These are phyloP conservation scores for Herpailurus yagouaroundi DNA, from an alignment of 2,113 vertebrate genomes.

Conservation along the genomic window DNA sequence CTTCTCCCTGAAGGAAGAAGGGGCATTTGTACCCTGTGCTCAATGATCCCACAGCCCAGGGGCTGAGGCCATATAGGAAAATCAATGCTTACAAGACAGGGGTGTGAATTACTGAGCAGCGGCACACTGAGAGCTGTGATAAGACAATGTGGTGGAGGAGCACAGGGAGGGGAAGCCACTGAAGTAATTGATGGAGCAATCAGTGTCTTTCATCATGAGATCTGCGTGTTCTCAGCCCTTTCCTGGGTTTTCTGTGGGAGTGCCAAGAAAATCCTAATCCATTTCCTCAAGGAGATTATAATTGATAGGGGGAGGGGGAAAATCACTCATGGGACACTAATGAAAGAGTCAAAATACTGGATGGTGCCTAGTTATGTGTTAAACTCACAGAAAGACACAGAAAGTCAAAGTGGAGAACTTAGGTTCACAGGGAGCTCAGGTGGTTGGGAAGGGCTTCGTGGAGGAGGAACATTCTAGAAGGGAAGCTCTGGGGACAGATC, in stretches of 20 bases:
- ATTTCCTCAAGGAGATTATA: not conserved
- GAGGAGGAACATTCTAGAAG: not conserved
- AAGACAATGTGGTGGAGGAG: not conserved
- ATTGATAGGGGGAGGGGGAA: not conserved
- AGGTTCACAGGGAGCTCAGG: not conserved
- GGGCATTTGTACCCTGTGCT: not conserved
- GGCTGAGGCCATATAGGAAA: constrained; percentile 51
- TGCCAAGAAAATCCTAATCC: not conserved
- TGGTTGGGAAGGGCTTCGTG: not conserved
- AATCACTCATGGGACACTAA: not conserved
- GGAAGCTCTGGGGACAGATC: not conserved
- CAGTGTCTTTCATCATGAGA: not conserved
- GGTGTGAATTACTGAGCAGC: not conserved
- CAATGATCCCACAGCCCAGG: not conserved
- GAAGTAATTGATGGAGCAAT: not conserved
- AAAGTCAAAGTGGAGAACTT: not conserved
- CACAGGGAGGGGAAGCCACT: not conserved
- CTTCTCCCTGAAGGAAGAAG: not conserved
- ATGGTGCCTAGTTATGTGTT: not conserved
- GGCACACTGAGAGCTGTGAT: not conserved
- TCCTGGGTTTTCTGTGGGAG: not conserved
- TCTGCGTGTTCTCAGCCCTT: constrained; percentile 23
- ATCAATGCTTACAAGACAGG: constrained; percentile 19
- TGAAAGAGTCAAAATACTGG: not conserved
- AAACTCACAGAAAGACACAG: not conserved